Evolutionary conservation across 2,113 vertebrate genomes (phyloP).

Genomic region (Pelobates fuscus): DNA sequence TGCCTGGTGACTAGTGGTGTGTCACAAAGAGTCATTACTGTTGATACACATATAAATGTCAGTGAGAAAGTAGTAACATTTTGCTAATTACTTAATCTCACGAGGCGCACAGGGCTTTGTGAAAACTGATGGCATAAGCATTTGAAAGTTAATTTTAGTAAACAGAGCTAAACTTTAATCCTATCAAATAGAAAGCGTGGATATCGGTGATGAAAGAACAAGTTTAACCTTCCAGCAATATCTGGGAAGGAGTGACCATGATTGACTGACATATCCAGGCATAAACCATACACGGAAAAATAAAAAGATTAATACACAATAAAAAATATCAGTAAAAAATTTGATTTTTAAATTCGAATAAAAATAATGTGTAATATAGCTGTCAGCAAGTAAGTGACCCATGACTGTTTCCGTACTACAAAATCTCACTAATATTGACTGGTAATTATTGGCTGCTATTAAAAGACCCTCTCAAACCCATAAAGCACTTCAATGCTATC

Average conservation of each 20-base stretch:
- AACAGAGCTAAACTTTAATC: not conserved
- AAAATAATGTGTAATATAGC: too few relatives aligned
- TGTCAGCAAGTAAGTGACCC: too few relatives aligned
- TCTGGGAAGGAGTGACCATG: not conserved
- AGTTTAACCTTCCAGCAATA: not conserved
- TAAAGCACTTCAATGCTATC: too few relatives aligned
- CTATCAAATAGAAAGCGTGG: not conserved
- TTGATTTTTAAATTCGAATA: not conserved
- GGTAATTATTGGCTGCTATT: too few relatives aligned
- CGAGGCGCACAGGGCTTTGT: not conserved
- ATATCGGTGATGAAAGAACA: too few relatives aligned
- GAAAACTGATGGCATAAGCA: not conserved
- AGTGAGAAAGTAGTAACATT: not conserved
- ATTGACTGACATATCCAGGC: not conserved
- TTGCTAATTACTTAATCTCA: not conserved
- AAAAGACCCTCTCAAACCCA: too few relatives aligned
- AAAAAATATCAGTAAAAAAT: not conserved
- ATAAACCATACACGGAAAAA: not conserved
- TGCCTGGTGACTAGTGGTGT: not conserved
- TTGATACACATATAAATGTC: slow-evolving; percentile 11
- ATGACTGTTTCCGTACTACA: too few relatives aligned
- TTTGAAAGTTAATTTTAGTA: not conserved
- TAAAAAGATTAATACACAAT: not conserved
- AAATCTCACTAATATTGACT: too few relatives aligned
- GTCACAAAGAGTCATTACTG: not conserved